Conservation (phyloP, 2,888 invertebrate species). For the Sphecodes monilicornis region DNA sequence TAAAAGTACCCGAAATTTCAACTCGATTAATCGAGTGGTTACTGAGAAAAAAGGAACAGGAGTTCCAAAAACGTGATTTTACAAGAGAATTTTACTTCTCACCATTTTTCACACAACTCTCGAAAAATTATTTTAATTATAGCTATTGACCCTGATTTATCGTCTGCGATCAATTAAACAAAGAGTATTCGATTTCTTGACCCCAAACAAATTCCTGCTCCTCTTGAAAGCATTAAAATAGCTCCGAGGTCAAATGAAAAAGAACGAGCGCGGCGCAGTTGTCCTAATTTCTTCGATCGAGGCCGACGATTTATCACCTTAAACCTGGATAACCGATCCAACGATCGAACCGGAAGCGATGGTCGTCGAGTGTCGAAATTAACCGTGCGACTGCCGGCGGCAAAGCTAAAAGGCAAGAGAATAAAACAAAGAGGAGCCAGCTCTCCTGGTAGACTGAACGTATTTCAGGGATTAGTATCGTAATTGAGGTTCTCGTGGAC, state of each 20-base stretch:
- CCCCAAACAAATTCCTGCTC: background rate
- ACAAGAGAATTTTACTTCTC: background rate
- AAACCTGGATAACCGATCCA: conserved; percentile 2
- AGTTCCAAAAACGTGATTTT: background rate
- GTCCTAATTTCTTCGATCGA: background rate
- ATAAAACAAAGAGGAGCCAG: background rate
- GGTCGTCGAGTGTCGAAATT: background rate
- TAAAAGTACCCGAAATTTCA: background rate
- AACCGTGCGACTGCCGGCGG: background rate
- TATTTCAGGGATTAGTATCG: conserved; percentile 53
- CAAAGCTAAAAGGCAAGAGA: conserved; percentile 7
- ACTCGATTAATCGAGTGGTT: background rate
- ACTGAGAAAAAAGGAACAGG: background rate
- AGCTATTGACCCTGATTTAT: background rate
- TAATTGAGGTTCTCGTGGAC: conserved; percentile 54
- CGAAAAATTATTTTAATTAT: background rate
- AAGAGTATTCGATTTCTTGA: background rate
- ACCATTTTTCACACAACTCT: background rate
- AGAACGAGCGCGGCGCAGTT: background rate
- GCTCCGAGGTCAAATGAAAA: background rate
- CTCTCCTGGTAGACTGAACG: conserved; percentile 3
- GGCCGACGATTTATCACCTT: background rate
- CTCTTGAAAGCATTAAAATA: background rate
- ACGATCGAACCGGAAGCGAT: conserved; percentile 6
- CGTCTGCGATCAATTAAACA: background rate